Base-by-base conservation (phyloP, 2,888 invertebrate species). In the Drosophila fulvimacula region DNA sequence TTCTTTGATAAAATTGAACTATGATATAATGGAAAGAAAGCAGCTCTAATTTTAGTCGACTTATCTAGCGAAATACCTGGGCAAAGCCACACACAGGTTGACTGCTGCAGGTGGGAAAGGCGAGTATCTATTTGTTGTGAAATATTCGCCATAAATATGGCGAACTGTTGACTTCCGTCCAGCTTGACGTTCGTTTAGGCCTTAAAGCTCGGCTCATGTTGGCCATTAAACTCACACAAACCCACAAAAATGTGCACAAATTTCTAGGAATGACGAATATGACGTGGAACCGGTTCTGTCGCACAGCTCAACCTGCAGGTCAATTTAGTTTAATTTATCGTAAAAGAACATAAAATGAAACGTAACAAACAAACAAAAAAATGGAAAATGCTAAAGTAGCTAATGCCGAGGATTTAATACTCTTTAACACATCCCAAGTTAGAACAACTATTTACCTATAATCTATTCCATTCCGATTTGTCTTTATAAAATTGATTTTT, bases 271-370 rank as follows among this genome's bases (percentile, higher is more conserved):
- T 64, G 57, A 66, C 70, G 65, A 60, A 79, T 69, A 73, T 69
- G 74, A 73, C 55, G 57, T 52, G 19, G 41, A 76, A 75, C 82
- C 75, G 76, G 79, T 78, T 79, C 30, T 30, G 38, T 15, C 38
- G 13, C 17, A 39, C 51, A 51, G 69, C 79, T 71, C 66, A 74
- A 81, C 79, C 81, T 78, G 79, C 72, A 66, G 84, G 84, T 84
- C 84, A 84, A 84, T 84, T 81, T 84, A 49, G 60, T 75, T 84
- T 76, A 81, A 81, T 84, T 84, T 84, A 81, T 69, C 69, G 67
- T 74, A 67, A 76, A 71, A 71, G 30, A 55, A 55, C 41, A n/a
- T 42, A 55, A 55, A 32, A 42, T 19, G 7, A 42, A 42, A 42
- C 41, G 30, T 41, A 55, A 55, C 39, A 19, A 44, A n/a, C 49